phyloP scores from a whole-genome alignment of 2,888 invertebrate species.

The Uloborus plumipes region DNA sequence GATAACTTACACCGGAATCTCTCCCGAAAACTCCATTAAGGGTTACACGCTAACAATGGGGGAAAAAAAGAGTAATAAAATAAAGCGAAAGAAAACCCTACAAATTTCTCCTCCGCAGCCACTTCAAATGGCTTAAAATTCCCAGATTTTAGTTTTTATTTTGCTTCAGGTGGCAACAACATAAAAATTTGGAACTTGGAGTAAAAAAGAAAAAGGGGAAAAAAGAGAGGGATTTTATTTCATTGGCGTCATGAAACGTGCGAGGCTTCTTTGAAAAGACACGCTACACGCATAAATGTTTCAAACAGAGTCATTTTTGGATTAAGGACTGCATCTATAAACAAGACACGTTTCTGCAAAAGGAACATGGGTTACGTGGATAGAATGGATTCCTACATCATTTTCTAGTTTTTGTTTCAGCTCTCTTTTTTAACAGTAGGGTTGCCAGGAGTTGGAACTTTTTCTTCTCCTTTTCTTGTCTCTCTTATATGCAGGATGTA shows the following conservation, averaged over 20 bases:
- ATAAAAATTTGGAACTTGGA: not conserved
- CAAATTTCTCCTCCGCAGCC: slow-evolving; percentile 20
- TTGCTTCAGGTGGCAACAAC: slow-evolving; percentile 12
- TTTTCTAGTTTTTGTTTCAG: slow-evolving; percentile 21
- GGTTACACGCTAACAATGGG: not conserved
- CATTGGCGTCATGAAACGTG: slow-evolving; percentile 60
- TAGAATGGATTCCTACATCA: slow-evolving; percentile 22
- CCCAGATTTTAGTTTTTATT: slow-evolving; percentile 9
- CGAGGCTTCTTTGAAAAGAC: slow-evolving; percentile 39
- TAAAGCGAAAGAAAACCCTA: slow-evolving; percentile 2
- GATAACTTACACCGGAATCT: slow-evolving; percentile 21
- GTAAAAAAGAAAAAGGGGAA: not conserved
- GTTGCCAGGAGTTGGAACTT: slow-evolving; percentile 11
- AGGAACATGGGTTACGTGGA: slow-evolving; percentile 52
- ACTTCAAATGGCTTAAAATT: slow-evolving; percentile 33
- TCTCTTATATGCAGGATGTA: not conserved
- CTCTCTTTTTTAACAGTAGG: slow-evolving; percentile 10
- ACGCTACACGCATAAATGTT: slow-evolving; percentile 51
- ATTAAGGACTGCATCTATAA: slow-evolving; percentile 47
- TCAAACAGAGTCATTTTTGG: slow-evolving; percentile 36
- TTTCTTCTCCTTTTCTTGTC: slow-evolving; percentile 3
- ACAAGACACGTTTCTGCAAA: slow-evolving; percentile 45
- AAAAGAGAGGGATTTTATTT: slow-evolving; percentile 41
- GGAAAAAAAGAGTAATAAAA: slow-evolving; percentile 13
- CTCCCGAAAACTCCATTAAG: slow-evolving; percentile 16